These are phyloP conservation scores for Synodontis membranacea DNA, from an alignment of 2,113 vertebrate genomes.

Conservation along the genomic window DNA sequence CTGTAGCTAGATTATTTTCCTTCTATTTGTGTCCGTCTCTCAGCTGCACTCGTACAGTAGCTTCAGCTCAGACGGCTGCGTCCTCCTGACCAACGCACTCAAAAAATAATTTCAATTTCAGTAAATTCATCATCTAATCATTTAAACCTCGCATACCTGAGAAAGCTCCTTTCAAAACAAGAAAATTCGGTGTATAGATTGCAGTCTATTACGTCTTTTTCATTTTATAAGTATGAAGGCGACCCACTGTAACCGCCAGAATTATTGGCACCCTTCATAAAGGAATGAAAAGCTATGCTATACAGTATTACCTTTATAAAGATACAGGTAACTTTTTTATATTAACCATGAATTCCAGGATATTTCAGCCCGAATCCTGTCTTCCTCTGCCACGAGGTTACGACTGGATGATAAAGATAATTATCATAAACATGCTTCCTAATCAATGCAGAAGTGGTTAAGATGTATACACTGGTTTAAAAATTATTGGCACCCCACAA, in stretches of 20 bases:
- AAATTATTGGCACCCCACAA: background rate
- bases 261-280: background rate
- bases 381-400: background rate
- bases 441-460: background rate
- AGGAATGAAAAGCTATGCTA: background rate
- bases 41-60: constrained; percentile 51
- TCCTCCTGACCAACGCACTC: constrained; percentile 44
- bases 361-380: background rate
- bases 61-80: constrained; percentile 54
- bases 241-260: background rate
- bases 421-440: background rate
- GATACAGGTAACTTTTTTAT: background rate
- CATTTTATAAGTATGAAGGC: background rate
- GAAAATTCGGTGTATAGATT: too few species aligned
- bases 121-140: background rate
- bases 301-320: too few species aligned
- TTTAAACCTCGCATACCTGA: background rate
- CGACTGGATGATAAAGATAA: background rate
- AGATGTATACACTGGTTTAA: background rate
- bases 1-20: constrained; percentile 63
- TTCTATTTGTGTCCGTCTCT: constrained; percentile 70
- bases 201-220: background rate
- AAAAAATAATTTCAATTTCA: background rate
- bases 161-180: background rate
- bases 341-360: background rate